Conservation (phyloP, 2,888 invertebrate species). For the Hetaerina titia region DNA sequence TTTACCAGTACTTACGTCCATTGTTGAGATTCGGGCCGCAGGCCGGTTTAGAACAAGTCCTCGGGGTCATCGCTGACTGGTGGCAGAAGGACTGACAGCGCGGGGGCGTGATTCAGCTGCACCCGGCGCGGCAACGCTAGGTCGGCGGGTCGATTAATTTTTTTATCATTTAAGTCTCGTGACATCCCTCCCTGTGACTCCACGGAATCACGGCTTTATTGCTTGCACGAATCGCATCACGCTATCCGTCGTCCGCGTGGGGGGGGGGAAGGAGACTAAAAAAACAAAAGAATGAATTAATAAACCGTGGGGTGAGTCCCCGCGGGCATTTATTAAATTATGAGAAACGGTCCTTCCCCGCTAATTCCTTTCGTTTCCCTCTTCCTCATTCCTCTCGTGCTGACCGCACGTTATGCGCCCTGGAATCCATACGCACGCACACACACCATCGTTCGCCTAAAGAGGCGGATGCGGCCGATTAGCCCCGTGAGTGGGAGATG, state of each 20-base stretch:
- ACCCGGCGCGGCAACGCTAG: too few relatives aligned
- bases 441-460: neutral
- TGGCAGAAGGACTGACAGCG: too few relatives aligned
- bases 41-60: too few relatives aligned
- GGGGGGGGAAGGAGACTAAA: neutral
- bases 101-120: neutral
- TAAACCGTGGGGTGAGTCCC: neutral
- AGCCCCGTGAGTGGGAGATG: neutral
- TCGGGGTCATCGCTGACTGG: too few relatives aligned
- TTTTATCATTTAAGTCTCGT: neutral
- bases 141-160: neutral
- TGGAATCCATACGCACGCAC: neutral
- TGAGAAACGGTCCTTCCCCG: neutral
- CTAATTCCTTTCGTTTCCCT: neutral
- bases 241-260: neutral
- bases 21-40: too few relatives aligned
- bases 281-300: neutral
- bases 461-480: conserved; percentile 3
- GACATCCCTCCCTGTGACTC: neutral
- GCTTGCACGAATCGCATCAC: neutral
- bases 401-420: neutral
- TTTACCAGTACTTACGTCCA: too few relatives aligned
- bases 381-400: neutral
- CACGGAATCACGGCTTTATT: neutral
- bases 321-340: neutral